Conservation (phyloP, 2,113 vertebrate genomes). For the Pseudorasbora parva region DNA sequence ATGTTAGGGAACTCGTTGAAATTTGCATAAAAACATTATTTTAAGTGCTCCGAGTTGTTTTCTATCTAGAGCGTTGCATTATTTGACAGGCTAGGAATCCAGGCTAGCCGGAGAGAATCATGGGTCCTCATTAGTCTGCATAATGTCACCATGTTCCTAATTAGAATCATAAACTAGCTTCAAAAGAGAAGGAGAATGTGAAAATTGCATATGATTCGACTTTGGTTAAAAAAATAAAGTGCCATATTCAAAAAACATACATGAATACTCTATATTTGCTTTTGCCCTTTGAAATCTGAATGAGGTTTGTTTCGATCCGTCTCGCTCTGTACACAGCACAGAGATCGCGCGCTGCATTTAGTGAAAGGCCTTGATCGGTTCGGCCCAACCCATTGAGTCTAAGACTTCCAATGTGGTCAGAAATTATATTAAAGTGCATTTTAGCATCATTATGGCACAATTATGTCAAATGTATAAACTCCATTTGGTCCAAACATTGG, state of each 20-base stretch:
- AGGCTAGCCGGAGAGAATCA: conserved; percentile 27
- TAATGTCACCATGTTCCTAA: conserved; percentile 26
- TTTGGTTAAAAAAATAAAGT: conserved; percentile 64
- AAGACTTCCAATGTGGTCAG: conserved; percentile 24
- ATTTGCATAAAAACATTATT: conserved; percentile 47
- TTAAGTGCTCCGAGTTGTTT: conserved; percentile 50
- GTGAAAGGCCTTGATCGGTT: conserved; percentile 33
- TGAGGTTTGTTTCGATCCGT: conserved; percentile 19
- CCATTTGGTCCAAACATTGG: conserved; percentile 58
- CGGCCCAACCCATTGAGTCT: conserved; percentile 30
- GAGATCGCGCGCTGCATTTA: conserved; percentile 38
- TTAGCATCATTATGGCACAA: conserved; percentile 61
- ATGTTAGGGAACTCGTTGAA: conserved; percentile 28
- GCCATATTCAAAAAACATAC: conserved; percentile 55
- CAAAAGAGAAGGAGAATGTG: conserved; percentile 31
- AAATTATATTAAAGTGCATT: conserved; percentile 62
- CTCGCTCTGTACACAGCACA: conserved; percentile 37
- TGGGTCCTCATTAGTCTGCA: conserved; percentile 38
- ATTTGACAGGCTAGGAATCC: not conserved
- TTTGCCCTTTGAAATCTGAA: conserved; percentile 35
- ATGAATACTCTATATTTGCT: conserved; percentile 6
- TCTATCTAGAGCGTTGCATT: conserved; percentile 39
- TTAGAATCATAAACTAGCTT: conserved; percentile 50
- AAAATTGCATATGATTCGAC: conserved; percentile 57
- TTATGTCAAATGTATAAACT: conserved; percentile 50